Conservation (phyloP, 2,888 invertebrate species). For the Linyphia triangularis region DNA sequence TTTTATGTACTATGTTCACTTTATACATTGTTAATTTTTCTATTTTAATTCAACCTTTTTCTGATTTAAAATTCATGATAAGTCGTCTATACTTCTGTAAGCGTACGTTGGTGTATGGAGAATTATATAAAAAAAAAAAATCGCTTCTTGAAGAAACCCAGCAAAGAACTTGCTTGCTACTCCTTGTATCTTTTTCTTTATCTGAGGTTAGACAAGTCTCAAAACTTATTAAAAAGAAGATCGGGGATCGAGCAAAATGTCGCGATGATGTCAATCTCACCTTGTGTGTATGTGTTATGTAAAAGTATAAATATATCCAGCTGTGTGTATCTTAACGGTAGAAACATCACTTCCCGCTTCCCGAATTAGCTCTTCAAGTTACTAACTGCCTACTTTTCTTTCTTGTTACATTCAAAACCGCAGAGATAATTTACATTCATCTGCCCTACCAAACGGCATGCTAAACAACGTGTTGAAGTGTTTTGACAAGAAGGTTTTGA, state of each 20-base stretch:
- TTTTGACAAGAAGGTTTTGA: background rate
- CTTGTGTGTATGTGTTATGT: background rate
- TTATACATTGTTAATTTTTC: too few species aligned
- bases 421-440: background rate
- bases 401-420: background rate
- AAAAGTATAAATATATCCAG: background rate
- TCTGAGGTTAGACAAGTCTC: too few species aligned
- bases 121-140: too few species aligned
- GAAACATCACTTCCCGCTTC: background rate
- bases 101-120: too few species aligned
- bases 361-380: slow-evolving; percentile 11
- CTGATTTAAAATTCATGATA: too few species aligned
- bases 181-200: too few species aligned
- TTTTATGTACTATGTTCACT: too few species aligned
- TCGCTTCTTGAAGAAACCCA: too few species aligned
- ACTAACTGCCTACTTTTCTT: slow-evolving; percentile 8
- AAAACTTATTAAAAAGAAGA: background rate
- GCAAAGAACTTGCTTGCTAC: too few species aligned
- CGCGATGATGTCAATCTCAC: background rate
- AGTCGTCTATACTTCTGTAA: too few species aligned
- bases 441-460: background rate
- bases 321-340: background rate
- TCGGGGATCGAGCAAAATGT: background rate
- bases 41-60: too few species aligned
- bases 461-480: background rate